Evolutionary conservation across 2,113 vertebrate genomes (phyloP).

Genomic region (Ifrita kowaldi): DNA sequence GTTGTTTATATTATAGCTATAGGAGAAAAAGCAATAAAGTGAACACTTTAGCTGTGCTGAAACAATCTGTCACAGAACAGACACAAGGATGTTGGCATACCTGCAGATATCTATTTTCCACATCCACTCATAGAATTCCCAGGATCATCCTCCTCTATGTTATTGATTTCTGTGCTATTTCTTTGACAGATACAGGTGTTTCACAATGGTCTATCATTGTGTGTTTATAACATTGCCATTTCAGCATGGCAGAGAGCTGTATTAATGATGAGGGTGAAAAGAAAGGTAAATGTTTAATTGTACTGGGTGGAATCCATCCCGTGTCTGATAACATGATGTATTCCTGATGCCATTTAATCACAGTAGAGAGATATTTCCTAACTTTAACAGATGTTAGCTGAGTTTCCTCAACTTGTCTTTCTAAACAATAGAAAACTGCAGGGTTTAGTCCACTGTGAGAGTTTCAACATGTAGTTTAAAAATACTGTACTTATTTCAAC

Average conservation of each 20-base stretch:
- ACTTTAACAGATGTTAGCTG: background rate
- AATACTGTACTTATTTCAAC: background rate
- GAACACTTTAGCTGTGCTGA: background rate
- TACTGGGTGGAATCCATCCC: background rate
- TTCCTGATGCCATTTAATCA: background rate
- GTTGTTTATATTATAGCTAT: background rate
- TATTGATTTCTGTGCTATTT: conserved; percentile 1
- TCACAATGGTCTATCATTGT: background rate
- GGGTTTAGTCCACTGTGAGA: background rate
- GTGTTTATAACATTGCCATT: background rate
- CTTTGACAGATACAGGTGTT: background rate
- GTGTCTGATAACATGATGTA: background rate
- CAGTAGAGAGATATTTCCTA: background rate
- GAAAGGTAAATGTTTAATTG: background rate
- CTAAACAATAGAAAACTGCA: background rate
- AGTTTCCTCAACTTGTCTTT: background rate
- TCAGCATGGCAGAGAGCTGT: background rate
- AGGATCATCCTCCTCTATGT: background rate
- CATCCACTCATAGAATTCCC: background rate
- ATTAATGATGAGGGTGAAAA: background rate
- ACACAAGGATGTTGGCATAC: background rate
- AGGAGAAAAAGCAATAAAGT: background rate
- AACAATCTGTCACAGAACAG: conserved; percentile 4
- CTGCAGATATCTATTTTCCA: background rate
- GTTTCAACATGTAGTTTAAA: background rate